Base-by-base conservation (phyloP, 2,797 vertebrate species). In the Alcedo atthis region DNA sequence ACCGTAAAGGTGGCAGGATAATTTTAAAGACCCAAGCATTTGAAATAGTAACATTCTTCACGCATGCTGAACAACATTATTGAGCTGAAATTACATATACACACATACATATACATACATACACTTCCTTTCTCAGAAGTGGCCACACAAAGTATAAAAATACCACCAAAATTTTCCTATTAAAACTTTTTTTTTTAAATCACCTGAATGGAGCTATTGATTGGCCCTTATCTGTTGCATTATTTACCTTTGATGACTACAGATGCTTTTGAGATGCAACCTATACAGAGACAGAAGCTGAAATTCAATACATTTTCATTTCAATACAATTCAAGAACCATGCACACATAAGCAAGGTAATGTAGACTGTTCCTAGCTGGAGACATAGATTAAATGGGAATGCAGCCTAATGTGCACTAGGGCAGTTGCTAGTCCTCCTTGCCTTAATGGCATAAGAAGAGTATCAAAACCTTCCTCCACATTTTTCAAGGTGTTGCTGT, bases 141-240 rank as follows among this genome's bases (percentile, higher is more conserved):
- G 33, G 61, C 19, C 19, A 79, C 12, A 62, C 8, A 55, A 10
- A 76, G 4, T 59, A 55, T 48, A 86, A 86, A 86, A 92, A 79
- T 35, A 78, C 43, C 57, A 91, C 59, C 45, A 48, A 92, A 90
- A 3, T 8, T 73, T 92, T 89, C 55, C 3, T 0, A 21, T 61
- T 81, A 86, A 91, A 95, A 63, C 35, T 37, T 37, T 37, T 13
- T 37, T 37, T 37, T 13, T 33, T 33, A 37, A 88, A 76, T 75
- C 87, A 93, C 48, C 86, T 90, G 69, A 88, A 84, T 62, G 30
- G 89, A 17, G 28, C 53, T 93, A 86, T 69, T 73, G 82, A 90
- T 79, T 84, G 37, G 68, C 54, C 75, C 6, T 49, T 85, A 37
- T 62, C 35, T 88, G 30, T 73, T 84, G 59, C 43, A 51, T 76